phyloP scores from a whole-genome alignment of 2,797 vertebrate genomes.

The Harpagifer antarcticus region DNA sequence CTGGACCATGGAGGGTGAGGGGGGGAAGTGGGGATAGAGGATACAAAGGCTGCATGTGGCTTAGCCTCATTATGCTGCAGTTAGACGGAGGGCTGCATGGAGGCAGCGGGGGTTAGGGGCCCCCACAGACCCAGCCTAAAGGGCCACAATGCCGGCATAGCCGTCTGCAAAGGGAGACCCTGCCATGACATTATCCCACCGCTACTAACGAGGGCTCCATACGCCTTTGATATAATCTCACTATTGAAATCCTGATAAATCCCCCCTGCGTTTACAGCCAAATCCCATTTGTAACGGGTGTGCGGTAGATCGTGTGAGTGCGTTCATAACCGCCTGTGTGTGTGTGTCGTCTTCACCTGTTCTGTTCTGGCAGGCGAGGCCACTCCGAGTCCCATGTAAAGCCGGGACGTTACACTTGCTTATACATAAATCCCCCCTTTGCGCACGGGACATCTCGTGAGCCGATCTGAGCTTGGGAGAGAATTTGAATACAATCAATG shows the following conservation, averaged over 20 bases:
- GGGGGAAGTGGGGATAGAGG: constrained; percentile 74
- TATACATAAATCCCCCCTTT: constrained; percentile 78
- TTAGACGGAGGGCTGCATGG: constrained; percentile 88
- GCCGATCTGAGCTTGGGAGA: constrained; percentile 72
- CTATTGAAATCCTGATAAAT: constrained; percentile 95
- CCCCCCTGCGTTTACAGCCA: constrained; percentile 89
- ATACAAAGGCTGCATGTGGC: constrained; percentile 93
- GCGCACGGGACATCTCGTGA: constrained; percentile 86
- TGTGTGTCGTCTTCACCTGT: constrained; percentile 82
- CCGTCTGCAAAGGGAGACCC: constrained; percentile 90
- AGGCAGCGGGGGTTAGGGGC: constrained; percentile 90
- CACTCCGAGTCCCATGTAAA: constrained; percentile 87
- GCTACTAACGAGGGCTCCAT: constrained; percentile 95
- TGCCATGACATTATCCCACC: constrained; percentile 91
- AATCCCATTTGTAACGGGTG: constrained; percentile 94
- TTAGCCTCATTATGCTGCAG: constrained; percentile 94
- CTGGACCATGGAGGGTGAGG: constrained; percentile 82
- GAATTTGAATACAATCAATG: constrained; percentile 79
- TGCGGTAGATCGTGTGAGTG: constrained; percentile 53
- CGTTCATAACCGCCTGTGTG: constrained; percentile 17
- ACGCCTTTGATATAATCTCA: constrained; percentile 95
- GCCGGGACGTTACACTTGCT: constrained; percentile 73
- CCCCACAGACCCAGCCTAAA: constrained; percentile 88
- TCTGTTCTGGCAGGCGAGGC: constrained; percentile 84
- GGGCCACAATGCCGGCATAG: constrained; percentile 90